Base-by-base conservation (phyloP, 2,888 invertebrate genomes). In the Lingula anatina region DNA sequence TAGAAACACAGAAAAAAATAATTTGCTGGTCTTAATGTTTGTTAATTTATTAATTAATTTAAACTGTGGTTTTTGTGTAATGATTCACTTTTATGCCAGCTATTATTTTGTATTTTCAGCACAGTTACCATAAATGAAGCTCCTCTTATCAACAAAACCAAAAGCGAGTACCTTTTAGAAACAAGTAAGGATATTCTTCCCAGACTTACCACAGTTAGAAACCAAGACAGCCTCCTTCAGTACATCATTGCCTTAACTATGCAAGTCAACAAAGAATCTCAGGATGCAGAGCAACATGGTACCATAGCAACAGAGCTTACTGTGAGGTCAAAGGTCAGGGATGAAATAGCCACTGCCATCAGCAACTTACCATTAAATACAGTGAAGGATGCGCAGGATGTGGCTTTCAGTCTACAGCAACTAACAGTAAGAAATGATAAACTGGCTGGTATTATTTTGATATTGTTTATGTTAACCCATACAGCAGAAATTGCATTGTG, bases 371-470 rank as follows among this genome's bases (percentile, higher is more conserved):
- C 63, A 2, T 25, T 60, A 5, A 37, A 50, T 9, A 56, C 60
- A 0, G 25, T 60, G 24, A 47, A 57, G 45, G 58, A 61, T 38
- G 56, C 59, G 5, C 59, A 61, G 35, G 65, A 62, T 48, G 53
- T 63, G 53, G 60, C 64, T 12, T 59, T 51, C 44, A 57, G 61
- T 18, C 44, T 66, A 15, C 46, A 54, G 25, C 51, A 58, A 40
- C 37, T 67, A 7, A 62, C 66, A 5, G 69, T 69, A 54, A 59
- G 59, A 42, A 18, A 31, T n/a, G n/a, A n/a, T n/a, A n/a, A n/a
- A n/a, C n/a, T n/a, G n/a, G n/a, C n/a, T n/a, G n/a, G n/a, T n/a
- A n/a, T n/a, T n/a, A n/a, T n/a, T n/a, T n/a, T n/a, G n/a, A n/a
- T n/a, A n/a, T n/a, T n/a, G n/a, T n/a, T n/a, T n/a, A n/a, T n/a